Evolutionary conservation across 1,140 invertebrate species (phyloP), one percentile per base, ranked within the genome.

Genomic region (Mamestra configurata): DNA sequence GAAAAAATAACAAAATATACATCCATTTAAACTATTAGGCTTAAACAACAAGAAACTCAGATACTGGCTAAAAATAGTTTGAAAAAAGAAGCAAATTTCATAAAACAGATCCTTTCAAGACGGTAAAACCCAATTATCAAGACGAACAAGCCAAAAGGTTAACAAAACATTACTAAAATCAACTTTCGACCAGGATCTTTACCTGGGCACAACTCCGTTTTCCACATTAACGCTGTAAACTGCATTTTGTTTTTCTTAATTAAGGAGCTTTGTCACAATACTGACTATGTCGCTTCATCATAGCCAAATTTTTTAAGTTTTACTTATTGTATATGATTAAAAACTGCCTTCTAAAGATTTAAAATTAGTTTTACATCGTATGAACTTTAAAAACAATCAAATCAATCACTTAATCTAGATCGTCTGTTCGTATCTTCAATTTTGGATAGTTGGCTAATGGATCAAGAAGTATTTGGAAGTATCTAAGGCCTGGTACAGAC

Each of bases 321-420:
- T n/a, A n/a, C n/a, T n/a, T n/a, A n/a, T n/a, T n/a, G n/a, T n/a
- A n/a, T n/a, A n/a, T n/a, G n/a, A n/a, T n/a, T n/a, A n/a, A n/a
- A n/a, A n/a, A n/a, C 5, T 5, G 24, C 46, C 13, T 49, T 24
- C 4, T 27, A 53, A 53, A 53, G n/a, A 53, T 8, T 20, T 8
- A 20, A 53, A 15, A 46, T 46, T 46, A 15, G 13, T 51, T 15
- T n/a, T n/a, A 51, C 0, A n/a, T 51, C n/a, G 1, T 3, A 51
- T n/a, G 57, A 61, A 35, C 27, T 37, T 35, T 61, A 10, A 31
- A 61, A 18, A 7, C 31, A 18, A 37, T 61, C 11, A 37, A 61
- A 61, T 61, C 57, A 61, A 61, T 61, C 57, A 61, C 57, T 0
- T 18, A 61, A 61, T 37, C 57, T 61, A 61, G 57, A 61, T 13